Evolutionary conservation across 1,140 invertebrate species (phyloP).

Genomic region (Drosophila tropicalis): DNA sequence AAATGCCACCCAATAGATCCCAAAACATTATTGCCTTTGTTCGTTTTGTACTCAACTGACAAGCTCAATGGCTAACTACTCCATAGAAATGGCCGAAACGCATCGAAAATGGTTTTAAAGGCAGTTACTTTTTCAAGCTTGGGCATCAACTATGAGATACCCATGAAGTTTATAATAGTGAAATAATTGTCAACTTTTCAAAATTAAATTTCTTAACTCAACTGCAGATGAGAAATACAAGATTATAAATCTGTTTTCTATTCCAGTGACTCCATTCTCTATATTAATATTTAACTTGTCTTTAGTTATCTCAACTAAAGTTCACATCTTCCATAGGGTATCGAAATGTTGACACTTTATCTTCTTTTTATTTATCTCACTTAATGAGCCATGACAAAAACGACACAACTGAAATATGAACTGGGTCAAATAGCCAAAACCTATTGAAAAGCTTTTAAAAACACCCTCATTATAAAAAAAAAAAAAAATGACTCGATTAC

Average conservation of each 20-base stretch:
- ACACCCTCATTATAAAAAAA: not conserved
- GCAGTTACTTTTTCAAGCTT: not conserved
- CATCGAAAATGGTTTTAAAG: conserved; percentile 21
- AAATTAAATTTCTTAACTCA: no score
- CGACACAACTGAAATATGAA: conserved; percentile 39
- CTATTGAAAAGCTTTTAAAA: conserved; percentile 54
- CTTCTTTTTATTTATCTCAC: conserved; percentile 4
- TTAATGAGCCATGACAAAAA: conserved; percentile 70
- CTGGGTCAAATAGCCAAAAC: conserved; percentile 45
- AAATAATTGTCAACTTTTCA: no score
- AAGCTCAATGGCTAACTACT: conserved; percentile 59
- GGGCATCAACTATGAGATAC: not conserved
- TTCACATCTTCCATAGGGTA: not conserved
- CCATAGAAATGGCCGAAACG: conserved; percentile 30
- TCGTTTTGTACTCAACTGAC: conserved; percentile 27
- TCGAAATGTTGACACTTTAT: not conserved
- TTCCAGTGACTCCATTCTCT: no score
- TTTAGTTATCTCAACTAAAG: not conserved
- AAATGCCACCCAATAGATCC: conserved; percentile 68
- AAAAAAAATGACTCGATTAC: not conserved
- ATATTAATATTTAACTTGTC: no score
- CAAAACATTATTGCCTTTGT: conserved; percentile 68
- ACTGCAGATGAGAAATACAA: no score
- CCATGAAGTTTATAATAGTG: not conserved
- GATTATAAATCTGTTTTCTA: no score